Conservation (phyloP, 2,113 vertebrate genomes). For the Recurvirostra avosetta region DNA sequence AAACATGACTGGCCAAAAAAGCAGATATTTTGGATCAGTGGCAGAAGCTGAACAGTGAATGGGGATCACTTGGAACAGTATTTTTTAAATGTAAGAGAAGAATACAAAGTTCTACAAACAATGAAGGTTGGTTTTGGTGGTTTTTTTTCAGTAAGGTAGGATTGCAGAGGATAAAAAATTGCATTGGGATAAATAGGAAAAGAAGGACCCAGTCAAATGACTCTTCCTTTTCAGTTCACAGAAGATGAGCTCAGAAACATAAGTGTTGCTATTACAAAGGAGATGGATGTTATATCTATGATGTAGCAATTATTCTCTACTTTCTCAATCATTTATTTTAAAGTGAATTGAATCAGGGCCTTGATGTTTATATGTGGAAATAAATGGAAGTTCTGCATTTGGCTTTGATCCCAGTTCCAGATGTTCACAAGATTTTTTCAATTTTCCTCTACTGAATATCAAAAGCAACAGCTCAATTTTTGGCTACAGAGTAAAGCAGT, state of each 20-base stretch:
- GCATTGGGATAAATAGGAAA: not conserved
- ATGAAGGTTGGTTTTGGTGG: not conserved
- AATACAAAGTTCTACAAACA: not conserved
- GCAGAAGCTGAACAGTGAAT: not conserved
- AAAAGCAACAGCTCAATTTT: not conserved
- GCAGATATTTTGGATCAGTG: not conserved
- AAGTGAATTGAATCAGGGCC: not conserved
- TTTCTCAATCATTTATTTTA: not conserved
- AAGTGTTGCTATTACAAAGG: not conserved
- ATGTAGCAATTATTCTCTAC: not conserved
- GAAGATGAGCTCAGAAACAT: not conserved
- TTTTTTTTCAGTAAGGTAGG: not conserved
- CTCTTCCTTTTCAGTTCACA: not conserved
- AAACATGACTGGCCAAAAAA: not conserved
- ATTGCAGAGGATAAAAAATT: not conserved
- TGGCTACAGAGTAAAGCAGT: not conserved
- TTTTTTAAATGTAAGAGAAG: not conserved
- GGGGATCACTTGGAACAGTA: not conserved
- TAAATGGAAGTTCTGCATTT: not conserved
- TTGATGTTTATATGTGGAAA: not conserved
- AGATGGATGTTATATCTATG: not conserved
- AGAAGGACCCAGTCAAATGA: not conserved
- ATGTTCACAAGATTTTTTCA: not conserved
- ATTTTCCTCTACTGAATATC: not conserved
- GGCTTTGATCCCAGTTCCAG: not conserved